phyloP scores from a whole-genome alignment of 2,113 vertebrate species.

The Verasper variegatus region DNA sequence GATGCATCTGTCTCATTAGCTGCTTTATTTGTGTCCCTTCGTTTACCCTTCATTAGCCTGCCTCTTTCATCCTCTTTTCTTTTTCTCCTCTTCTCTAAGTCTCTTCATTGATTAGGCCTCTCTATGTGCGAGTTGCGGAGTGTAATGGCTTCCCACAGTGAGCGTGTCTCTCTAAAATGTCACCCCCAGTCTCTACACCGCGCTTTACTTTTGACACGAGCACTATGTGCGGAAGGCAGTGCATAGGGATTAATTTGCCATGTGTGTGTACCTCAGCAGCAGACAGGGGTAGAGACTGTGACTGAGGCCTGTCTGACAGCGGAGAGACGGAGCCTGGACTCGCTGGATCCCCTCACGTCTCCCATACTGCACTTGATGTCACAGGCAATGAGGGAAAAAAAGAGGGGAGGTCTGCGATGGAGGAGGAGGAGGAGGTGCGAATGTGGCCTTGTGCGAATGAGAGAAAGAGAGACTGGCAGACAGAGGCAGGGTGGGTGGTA shows the following conservation, averaged over 20 bases:
- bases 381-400: conserved; percentile 32
- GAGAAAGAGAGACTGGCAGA: conserved; percentile 2
- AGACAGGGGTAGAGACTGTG: conserved; percentile 78
- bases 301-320: conserved; percentile 77
- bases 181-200: conserved; percentile 58
- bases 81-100: conserved; percentile 52
- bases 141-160: conserved; percentile 67
- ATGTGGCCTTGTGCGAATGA: conserved; percentile 34
- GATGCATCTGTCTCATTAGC: conserved; percentile 82
- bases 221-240: conserved; percentile 71
- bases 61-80: conserved; percentile 66
- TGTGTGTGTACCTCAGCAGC: conserved; percentile 72
- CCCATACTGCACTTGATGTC: conserved; percentile 63
- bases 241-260: conserved; percentile 79
- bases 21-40: conserved; percentile 77
- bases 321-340: conserved; percentile 50
- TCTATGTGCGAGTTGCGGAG: conserved; percentile 57
- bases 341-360: conserved; percentile 58
- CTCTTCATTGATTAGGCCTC: conserved; percentile 65
- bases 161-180: conserved; percentile 72
- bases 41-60: conserved; percentile 79
- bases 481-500: neutral
- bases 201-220: conserved; percentile 70
- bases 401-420: conserved; percentile 17
- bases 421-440: conserved; percentile 42